Base-by-base conservation (phyloP, 2,797 vertebrate genomes). In the Chaetophractus vellerosus region DNA sequence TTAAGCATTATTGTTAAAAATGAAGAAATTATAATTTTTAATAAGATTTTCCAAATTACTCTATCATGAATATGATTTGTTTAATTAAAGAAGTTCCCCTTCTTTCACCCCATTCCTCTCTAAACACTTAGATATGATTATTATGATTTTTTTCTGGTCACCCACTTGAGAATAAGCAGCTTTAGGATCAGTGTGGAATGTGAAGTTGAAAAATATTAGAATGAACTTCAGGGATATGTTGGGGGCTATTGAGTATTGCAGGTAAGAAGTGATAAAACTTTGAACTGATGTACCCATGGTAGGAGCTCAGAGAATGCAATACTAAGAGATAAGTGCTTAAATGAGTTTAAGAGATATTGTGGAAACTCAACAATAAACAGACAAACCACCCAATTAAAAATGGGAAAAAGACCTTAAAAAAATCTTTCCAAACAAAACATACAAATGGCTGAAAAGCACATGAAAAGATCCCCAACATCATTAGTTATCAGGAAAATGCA, bases 1-100 rank as follows among this genome's bases (percentile, higher is more conserved):
- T 64, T 4, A 64, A 64, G 75, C n/a, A 59, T 63, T 64, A 52
- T 81, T 94, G 33, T 36, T 76, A 45, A 90, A 68, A 90, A 2
- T 28, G 48, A 79, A 84, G 5, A 12, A 61, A 88, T 66, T 41
- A 52, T 57, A 76, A 69, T 45, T 1, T 52, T 31, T 12, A 74
- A 5, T 55, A 66, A 72, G 23, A 31, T 75, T 82, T 92, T 80
- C 21, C 23, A 68, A 81, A 55, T 94, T 84, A 93, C 8, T 83
- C 5, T 55, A 11, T 59, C 19, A 33, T 55, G 63, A 88, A 71
- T 50, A 57, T 38, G 11, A 18, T 71, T 86, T 81, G 5, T 64
- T 86, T 90, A 50, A 68, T 45, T 92, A 55, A 88, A 57, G 21
- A 93, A 68, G 28, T 68, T 50, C 81, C 31, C 21, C 2, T 61